These are phyloP conservation scores for Mythimna albipuncta DNA, from an alignment of 2,888 invertebrate species.

Conservation along the genomic window DNA sequence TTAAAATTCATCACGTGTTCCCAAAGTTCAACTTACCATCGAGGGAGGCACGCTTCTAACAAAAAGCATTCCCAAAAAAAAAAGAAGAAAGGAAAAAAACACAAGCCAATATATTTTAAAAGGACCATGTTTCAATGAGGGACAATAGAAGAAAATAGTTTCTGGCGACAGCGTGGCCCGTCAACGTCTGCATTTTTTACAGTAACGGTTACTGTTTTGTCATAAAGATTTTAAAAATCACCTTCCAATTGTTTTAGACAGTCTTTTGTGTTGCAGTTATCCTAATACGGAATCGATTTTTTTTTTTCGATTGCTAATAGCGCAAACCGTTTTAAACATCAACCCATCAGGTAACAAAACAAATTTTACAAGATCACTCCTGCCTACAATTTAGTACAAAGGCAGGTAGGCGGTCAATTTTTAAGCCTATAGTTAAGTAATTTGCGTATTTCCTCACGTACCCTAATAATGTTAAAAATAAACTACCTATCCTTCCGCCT, in stretches of 20 bases:
- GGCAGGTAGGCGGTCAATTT: slow-evolving; percentile 66
- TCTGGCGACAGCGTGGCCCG: slow-evolving; percentile 80
- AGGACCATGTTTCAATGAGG: slow-evolving; percentile 80
- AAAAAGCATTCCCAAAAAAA: slow-evolving; percentile 80
- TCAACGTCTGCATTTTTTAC: slow-evolving; percentile 73
- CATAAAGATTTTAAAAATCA: slow-evolving; percentile 28
- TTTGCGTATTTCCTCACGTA: slow-evolving; percentile 85
- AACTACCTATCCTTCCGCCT: slow-evolving; percentile 89
- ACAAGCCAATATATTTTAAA: slow-evolving; percentile 83
- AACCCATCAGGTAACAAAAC: slow-evolving; percentile 37
- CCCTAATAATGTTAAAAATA: slow-evolving; percentile 83
- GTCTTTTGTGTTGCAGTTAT: slow-evolving; percentile 21
- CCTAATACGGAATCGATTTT: slow-evolving; percentile 23
- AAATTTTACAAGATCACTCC: slow-evolving; percentile 57
- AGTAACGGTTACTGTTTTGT: slow-evolving; percentile 54
- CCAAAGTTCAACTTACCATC: slow-evolving; percentile 75
- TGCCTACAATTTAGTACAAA: slow-evolving; percentile 58
- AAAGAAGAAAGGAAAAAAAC: slow-evolving; percentile 73
- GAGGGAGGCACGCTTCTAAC: slow-evolving; percentile 82
- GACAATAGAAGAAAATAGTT: slow-evolving; percentile 85
- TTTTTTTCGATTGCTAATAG: slow-evolving; percentile 42
- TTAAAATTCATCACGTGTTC: slow-evolving; percentile 88
- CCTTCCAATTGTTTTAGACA: slow-evolving; percentile 49
- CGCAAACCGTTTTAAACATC: slow-evolving; percentile 38
- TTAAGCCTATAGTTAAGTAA: slow-evolving; percentile 74